Evolutionary conservation across 1,140 invertebrate species (phyloP), one percentile per base, ranked within the genome.

Genomic region (Leptinotarsa defecta): DNA sequence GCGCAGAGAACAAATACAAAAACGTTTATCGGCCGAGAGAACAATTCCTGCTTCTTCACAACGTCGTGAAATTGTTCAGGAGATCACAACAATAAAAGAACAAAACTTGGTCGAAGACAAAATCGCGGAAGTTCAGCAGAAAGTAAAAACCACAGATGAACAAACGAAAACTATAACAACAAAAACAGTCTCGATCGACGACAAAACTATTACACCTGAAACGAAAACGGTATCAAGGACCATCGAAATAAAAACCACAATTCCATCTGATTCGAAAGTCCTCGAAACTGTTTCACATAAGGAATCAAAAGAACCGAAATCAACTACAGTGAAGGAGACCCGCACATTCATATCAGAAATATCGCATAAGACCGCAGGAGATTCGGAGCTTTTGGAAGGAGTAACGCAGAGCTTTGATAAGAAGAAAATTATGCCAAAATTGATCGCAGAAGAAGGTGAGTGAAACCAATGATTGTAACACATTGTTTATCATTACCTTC

Each of bases 11-110:
- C 90, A 92, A 86, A 93, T 92, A 68, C 90, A 91, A 49, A 91
- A 91, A 84, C 89, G 91, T 75, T 84, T 92, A 22, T 92, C 90
- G 62, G 83, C 87, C 49, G 90, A 91, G 77, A 89, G 89, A 81
- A 90, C 89, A 81, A 89, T 91, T 78, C 89, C 91, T 6, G 90
- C 90, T 48, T 91, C 91, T 8, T 89, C 90, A 76, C 90, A 92
- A 83, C 89, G 91, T 78, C 90, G 89, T 78, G 91, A 92, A 86
- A 89, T 91, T 43, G 87, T 89, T 48, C 89, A 91, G 82, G 90
- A 92, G 85, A 91, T 91, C 63, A 91, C 89, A 62, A 89, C 91
- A 85, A 92, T 92, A 68, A 91, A 91, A 83, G 88, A 90, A 73
- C 91, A 91, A 85, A 91, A 87, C 76, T 76, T 89, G 4, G 88